Evolutionary conservation across 2,113 vertebrate genomes (phyloP).

Genomic region (Hippocampus zosterae): DNA sequence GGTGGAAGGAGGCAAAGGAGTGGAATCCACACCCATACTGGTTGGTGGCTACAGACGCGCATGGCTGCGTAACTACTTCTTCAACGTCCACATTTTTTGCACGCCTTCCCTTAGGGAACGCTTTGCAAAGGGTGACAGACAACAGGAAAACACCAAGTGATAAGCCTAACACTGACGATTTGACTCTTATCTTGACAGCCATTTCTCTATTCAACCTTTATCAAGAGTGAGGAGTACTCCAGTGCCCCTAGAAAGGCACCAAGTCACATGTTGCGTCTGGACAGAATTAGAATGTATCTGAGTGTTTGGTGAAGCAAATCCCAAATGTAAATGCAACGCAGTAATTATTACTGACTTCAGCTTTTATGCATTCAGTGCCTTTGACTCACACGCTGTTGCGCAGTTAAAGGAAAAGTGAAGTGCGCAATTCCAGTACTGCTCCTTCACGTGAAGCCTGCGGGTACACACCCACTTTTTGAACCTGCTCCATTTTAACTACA

Average conservation of each 20-base stretch:
- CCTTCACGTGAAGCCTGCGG: slow-evolving; percentile 46
- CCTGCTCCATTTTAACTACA: slow-evolving; percentile 4
- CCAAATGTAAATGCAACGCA: background rate
- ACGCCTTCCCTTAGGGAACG: background rate
- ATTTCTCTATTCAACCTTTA: background rate
- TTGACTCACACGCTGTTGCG: background rate
- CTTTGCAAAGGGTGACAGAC: slow-evolving; percentile 9
- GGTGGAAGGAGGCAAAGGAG: slow-evolving; percentile 46
- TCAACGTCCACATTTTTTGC: slow-evolving; percentile 10
- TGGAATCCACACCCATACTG: slow-evolving; percentile 66
- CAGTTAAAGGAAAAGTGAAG: slow-evolving; percentile 45
- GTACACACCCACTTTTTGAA: slow-evolving; percentile 69
- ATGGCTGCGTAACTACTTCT: slow-evolving; percentile 34
- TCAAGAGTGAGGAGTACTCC: background rate
- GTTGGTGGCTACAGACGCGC: slow-evolving; percentile 26
- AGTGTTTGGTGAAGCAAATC: background rate
- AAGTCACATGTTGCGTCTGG: background rate
- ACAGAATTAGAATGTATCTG: background rate
- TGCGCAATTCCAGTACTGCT: slow-evolving; percentile 49
- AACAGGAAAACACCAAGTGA: slow-evolving; percentile 9
- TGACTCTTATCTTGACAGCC: background rate
- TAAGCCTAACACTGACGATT: background rate
- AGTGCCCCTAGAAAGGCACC: background rate
- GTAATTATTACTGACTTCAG: background rate
- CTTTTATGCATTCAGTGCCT: background rate